Percentiles rank a stretch among this genome's conserved stretches.
Evolutionary conservation across 2,113 vertebrate species (phyloP).

Genomic region (Actenoides hombroni): DNA sequence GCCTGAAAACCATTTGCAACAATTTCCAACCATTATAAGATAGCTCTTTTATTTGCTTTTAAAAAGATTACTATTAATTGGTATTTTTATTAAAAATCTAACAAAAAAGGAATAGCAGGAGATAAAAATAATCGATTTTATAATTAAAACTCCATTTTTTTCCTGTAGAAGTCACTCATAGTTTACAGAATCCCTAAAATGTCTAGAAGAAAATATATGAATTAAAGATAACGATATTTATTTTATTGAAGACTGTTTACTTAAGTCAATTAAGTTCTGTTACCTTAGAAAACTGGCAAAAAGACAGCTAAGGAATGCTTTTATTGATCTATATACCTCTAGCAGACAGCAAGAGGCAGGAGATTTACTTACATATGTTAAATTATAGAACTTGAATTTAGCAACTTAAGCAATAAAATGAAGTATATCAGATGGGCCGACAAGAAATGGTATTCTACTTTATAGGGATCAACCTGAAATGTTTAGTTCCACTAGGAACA

Average conservation of each 20-base stretch:
- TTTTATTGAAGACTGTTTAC: not conserved
- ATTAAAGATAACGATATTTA: not conserved
- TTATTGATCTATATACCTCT: not conserved
- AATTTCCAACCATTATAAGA: not conserved
- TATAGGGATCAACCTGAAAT: not conserved
- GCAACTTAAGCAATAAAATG: not conserved
- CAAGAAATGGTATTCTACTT: not conserved
- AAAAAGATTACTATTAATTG: not conserved
- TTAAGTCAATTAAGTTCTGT: not conserved
- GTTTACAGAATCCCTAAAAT: not conserved
- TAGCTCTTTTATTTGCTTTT: not conserved
- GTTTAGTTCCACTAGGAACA: not conserved
- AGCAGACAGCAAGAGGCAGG: not conserved
- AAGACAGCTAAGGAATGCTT: not conserved
- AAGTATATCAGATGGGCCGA: not conserved
- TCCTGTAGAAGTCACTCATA: not conserved
- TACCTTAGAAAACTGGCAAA: not conserved
- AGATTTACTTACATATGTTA: not conserved
- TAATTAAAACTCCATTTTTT: not conserved
- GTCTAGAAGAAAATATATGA: not conserved
- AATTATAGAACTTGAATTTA: not conserved
- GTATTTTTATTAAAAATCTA: not conserved
- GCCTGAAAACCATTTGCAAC: not conserved
- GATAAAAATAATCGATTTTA: not conserved
- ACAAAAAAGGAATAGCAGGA: not conserved